A percentile compares a stretch with the other conserved stretches of the same genome.
These are phyloP conservation scores for Pseudorhombus dupliciocellatus DNA, from an alignment of 2,113 vertebrate species.

Conservation along the genomic window DNA sequence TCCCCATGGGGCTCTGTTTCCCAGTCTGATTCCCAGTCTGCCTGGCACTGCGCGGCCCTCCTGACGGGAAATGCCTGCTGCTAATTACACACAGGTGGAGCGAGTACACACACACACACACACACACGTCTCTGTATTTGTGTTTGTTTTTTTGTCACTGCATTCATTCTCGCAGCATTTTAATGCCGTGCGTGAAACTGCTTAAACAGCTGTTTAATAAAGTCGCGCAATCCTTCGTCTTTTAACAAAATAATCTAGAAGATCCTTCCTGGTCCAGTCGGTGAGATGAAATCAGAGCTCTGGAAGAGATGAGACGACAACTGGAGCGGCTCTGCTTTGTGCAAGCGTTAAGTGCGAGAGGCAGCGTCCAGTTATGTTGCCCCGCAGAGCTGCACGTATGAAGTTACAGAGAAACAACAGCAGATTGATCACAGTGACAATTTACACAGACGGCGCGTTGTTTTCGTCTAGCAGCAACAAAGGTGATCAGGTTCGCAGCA, in stretches of 20 bases:
- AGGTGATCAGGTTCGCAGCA: slow-evolving; percentile 54
- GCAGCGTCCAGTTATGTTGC: slow-evolving; percentile 22
- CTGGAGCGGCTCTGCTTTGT: slow-evolving; percentile 4
- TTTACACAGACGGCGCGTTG: slow-evolving; percentile 39
- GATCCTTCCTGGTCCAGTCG: slow-evolving; percentile 8
- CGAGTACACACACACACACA: slow-evolving; percentile 17
- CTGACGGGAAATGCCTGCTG: slow-evolving; percentile 77
- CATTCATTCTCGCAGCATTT: neutral
- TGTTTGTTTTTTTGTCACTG: slow-evolving; percentile 58
- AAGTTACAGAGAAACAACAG: slow-evolving; percentile 43
- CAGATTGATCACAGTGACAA: slow-evolving; percentile 56
- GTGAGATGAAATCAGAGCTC: slow-evolving; percentile 13
- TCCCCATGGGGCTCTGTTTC: slow-evolving; percentile 29
- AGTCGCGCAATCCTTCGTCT: slow-evolving; percentile 3
- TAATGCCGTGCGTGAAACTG: slow-evolving; percentile 4
- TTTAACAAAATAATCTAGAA: slow-evolving; percentile 11
- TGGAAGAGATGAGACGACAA: slow-evolving; percentile 2
- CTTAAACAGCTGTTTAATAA: slow-evolving; percentile 2
- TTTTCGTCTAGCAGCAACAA: slow-evolving; percentile 36
- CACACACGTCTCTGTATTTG: slow-evolving; percentile 32
- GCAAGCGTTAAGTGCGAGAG: slow-evolving; percentile 10
- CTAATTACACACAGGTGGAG: slow-evolving; percentile 79
- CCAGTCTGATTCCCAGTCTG: slow-evolving; percentile 68
- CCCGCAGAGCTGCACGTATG: slow-evolving; percentile 18
- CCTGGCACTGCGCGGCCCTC: slow-evolving; percentile 62